phyloP scores from a whole-genome alignment of 2,113 vertebrate species.

The Bambusicola thoracicus region DNA sequence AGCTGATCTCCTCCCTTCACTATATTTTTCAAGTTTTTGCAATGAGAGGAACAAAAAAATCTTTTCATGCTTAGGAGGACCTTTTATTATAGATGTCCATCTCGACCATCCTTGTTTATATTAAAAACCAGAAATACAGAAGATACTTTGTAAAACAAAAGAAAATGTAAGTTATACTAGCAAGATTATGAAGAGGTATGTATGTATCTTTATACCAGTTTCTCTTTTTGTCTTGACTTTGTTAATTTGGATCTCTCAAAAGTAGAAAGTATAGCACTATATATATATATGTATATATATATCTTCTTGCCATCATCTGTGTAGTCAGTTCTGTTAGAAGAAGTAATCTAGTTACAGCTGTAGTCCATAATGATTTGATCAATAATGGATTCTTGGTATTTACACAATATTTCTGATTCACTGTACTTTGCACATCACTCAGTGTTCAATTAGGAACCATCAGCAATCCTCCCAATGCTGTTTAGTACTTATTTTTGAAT shows the following conservation, averaged over 20 bases:
- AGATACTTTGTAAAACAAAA: not conserved
- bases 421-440: not conserved
- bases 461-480: not conserved
- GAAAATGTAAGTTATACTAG: not conserved
- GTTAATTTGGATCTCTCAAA: not conserved
- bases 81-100: not conserved
- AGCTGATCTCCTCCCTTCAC: not conserved
- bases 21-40: not conserved
- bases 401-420: not conserved
- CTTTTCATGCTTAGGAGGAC: not conserved
- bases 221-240: not conserved
- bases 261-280: not conserved
- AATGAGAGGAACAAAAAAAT: not conserved
- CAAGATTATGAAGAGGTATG: not conserved
- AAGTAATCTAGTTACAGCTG: not conserved
- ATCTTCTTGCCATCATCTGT: not conserved
- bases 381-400: not conserved
- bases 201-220: not conserved
- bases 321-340: not conserved
- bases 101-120: not conserved
- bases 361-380: not conserved
- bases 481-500: not conserved
- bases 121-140: not conserved
- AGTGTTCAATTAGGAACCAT: not conserved
- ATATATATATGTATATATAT: too few species aligned